These are phyloP conservation scores for Bothrops jararaca DNA, from an alignment of 2,113 vertebrate species.

Conservation along the genomic window DNA sequence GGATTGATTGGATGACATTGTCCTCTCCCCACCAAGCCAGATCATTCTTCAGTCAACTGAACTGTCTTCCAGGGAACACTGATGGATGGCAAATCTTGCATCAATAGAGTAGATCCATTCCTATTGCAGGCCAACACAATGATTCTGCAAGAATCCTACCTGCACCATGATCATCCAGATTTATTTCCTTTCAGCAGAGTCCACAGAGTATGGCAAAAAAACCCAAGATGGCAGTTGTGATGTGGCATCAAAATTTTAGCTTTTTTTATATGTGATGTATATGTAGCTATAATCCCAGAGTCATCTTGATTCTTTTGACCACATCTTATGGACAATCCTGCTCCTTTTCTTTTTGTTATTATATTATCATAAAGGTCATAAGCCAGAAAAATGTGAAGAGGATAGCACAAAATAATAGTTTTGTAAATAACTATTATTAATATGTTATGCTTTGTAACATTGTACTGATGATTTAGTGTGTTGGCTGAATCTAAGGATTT, in stretches of 20 bases:
- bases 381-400: neutral
- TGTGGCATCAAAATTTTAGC: neutral
- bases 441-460: neutral
- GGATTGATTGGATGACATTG: neutral
- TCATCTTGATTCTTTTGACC: neutral
- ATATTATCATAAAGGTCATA: neutral
- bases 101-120: neutral
- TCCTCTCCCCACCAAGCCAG: neutral
- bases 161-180: neutral
- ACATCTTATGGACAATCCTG: neutral
- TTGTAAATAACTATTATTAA: neutral
- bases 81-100: accelerated
- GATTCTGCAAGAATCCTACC: neutral
- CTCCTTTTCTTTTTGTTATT: neutral
- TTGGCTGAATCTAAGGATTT: neutral
- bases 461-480: neutral
- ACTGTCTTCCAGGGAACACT: neutral
- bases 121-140: neutral
- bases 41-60: neutral
- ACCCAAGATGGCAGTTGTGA: neutral
- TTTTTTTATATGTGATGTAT: neutral
- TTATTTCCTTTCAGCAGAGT: neutral
- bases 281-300: neutral
- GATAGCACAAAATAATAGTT: neutral
- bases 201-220: neutral